phyloP scores from a whole-genome alignment of 2,113 vertebrate genomes.

The Seriola rivoliana region DNA sequence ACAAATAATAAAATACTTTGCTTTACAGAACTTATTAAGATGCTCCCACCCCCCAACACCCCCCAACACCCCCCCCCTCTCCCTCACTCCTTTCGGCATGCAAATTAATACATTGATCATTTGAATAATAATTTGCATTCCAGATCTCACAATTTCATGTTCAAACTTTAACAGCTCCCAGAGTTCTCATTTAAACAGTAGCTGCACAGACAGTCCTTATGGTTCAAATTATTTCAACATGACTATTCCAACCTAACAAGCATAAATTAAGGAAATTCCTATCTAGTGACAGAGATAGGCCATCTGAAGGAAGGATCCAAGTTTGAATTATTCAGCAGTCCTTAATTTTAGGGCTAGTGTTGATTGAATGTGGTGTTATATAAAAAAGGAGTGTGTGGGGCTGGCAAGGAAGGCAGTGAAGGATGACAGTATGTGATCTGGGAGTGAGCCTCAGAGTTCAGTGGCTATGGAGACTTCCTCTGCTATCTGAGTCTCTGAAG shows the following conservation, averaged over 20 bases:
- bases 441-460: constrained; percentile 50
- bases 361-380: constrained; percentile 78
- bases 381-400: constrained; percentile 51
- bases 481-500: constrained; percentile 61
- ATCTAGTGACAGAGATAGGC: constrained; percentile 78
- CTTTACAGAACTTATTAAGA: constrained; percentile 76
- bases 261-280: constrained; percentile 84
- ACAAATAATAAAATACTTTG: constrained; percentile 78
- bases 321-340: constrained; percentile 74
- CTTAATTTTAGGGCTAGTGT: constrained; percentile 75
- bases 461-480: constrained; percentile 63
- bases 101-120: constrained; percentile 84
- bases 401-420: constrained; percentile 47
- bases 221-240: constrained; percentile 83
- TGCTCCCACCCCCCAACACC: constrained; percentile 47
- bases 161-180: constrained; percentile 77
- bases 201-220: constrained; percentile 75
- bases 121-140: constrained; percentile 86
- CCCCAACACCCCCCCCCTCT: too few species aligned
- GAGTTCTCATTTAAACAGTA: constrained; percentile 79
- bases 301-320: constrained; percentile 67
- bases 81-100: constrained; percentile 67
- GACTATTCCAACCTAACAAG: constrained; percentile 79
- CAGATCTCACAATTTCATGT: constrained; percentile 78
- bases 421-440: constrained; percentile 59